A percentile compares a stretch with the other conserved stretches of the same genome.
These are phyloP conservation scores for Heliconius erato DNA, from an alignment of 2,888 invertebrate genomes.

Conservation along the genomic window DNA sequence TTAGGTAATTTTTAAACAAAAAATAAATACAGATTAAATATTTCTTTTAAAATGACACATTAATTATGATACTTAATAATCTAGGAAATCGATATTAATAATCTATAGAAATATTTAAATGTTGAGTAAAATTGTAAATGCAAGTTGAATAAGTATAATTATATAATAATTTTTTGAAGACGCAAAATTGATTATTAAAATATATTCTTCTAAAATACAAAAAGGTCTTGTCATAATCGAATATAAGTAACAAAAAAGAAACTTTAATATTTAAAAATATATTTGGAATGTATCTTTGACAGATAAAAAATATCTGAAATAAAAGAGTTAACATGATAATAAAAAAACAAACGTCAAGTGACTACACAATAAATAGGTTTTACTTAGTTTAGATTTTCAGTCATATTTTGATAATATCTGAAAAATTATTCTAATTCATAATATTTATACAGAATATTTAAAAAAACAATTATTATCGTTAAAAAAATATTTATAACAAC, in stretches of 20 bases:
- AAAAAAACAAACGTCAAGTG: slow-evolving; percentile 8
- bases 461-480: background rate
- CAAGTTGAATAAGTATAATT: background rate
- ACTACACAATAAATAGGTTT: slow-evolving; percentile 33
- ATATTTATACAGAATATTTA: background rate
- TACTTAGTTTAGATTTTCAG: slow-evolving; percentile 40
- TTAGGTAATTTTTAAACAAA: too few relatives aligned
- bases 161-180: background rate
- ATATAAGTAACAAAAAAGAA: background rate
- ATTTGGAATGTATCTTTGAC: slow-evolving; percentile 15
- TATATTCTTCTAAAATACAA: background rate
- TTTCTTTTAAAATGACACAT: slow-evolving; percentile 11
- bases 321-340: slow-evolving; percentile 18
- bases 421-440: slow-evolving; percentile 33
- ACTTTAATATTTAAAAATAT: background rate
- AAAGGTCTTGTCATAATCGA: background rate
- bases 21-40: slow-evolving; percentile 4
- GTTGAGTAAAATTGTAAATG: slow-evolving; percentile 17
- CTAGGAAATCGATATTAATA: slow-evolving; percentile 7
- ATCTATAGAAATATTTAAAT: background rate
- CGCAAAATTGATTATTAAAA: background rate
- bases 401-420: slow-evolving; percentile 33
- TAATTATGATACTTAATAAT: background rate
- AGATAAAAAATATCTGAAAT: slow-evolving; percentile 17
- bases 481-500: background rate